Percentiles rank a stretch among this genome's conserved stretches.
phyloP scores from a whole-genome alignment of 2,888 invertebrate genomes.

The Apantesis nais region DNA sequence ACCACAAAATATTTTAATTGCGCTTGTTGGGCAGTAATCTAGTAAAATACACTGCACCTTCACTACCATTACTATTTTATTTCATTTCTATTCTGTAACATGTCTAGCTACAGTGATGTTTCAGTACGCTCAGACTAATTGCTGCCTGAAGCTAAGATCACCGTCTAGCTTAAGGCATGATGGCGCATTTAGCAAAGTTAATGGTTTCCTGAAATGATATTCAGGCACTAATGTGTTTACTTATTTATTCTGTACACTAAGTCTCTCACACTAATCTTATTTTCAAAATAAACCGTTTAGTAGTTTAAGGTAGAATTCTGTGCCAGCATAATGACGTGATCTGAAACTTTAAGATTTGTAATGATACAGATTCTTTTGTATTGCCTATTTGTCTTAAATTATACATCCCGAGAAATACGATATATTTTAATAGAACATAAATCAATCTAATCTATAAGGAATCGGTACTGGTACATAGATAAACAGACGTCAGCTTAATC shows the following conservation, averaged over 20 bases:
- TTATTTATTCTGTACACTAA: neutral
- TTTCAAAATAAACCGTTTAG: neutral
- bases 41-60: neutral
- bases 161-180: slow-evolving; percentile 14
- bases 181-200: slow-evolving; percentile 12
- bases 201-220: slow-evolving; percentile 3
- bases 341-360: neutral
- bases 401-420: too few relatives aligned
- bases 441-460: too few relatives aligned
- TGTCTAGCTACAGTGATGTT: neutral
- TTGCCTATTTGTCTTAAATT: too few relatives aligned
- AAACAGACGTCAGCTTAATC: too few relatives aligned
- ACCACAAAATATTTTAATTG: too few relatives aligned
- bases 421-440: too few relatives aligned
- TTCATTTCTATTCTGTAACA: neutral
- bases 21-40: neutral
- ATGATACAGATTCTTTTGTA: neutral
- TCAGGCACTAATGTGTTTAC: neutral
- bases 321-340: neutral
- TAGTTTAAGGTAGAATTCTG: neutral
- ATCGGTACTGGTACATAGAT: too few relatives aligned
- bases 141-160: slow-evolving; percentile 11
- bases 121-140: slow-evolving; percentile 8
- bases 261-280: neutral
- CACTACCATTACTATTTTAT: neutral